Evolutionary conservation across 2,888 invertebrate species (phyloP).

Genomic region (Heterodera filipjevi): DNA sequence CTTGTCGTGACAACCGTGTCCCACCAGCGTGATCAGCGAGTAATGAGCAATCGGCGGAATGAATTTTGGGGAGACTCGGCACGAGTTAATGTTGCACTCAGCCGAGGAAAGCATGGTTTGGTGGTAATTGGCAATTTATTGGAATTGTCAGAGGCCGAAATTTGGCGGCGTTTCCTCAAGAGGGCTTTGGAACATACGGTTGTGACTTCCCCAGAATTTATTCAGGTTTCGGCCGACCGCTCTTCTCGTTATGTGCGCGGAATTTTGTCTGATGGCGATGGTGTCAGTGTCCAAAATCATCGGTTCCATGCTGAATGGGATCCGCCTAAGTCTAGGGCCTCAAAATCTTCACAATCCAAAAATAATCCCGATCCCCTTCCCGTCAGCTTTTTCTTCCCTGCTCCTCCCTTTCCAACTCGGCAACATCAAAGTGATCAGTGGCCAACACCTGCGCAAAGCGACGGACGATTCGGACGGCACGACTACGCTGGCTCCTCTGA

Average conservation of each 20-base stretch:
- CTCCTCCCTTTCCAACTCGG: neutral
- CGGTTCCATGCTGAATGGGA: neutral
- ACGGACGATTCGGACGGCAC: neutral
- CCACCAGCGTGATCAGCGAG: neutral
- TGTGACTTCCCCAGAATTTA: neutral
- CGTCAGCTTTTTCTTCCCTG: neutral
- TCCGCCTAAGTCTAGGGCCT: too few relatives aligned
- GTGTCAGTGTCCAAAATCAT: neutral
- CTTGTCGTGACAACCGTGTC: neutral
- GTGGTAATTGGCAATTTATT: neutral
- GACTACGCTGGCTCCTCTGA: neutral
- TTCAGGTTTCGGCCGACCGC: neutral
- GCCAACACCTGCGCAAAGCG: neutral
- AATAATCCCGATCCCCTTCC: neutral
- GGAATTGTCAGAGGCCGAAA: neutral
- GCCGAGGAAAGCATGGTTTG: neutral
- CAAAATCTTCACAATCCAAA: neutral
- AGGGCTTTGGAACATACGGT: neutral
- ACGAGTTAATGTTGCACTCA: neutral
- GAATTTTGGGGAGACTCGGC: neutral
- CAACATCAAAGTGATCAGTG: neutral
- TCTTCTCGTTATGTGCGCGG: neutral
- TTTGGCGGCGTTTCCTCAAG: constrained; percentile 6
- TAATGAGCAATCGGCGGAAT: neutral
- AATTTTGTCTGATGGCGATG: neutral